Conservation (phyloP, 2,113 vertebrate species). For the Puma concolor region DNA sequence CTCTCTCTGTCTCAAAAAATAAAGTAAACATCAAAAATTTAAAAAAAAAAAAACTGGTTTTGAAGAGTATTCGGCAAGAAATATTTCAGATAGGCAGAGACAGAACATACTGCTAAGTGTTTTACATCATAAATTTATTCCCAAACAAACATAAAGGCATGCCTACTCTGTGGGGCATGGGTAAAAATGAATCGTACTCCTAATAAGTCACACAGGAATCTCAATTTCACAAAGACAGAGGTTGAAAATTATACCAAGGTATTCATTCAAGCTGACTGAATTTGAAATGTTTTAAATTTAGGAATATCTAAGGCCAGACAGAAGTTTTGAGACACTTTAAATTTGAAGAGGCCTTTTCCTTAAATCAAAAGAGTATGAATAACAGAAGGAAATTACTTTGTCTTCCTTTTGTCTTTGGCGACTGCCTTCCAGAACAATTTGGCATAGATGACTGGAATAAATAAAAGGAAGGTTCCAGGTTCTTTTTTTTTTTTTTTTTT, state of each 20-base stretch:
- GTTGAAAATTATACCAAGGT: conserved; percentile 24
- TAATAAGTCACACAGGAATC: neutral
- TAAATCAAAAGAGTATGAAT: conserved; percentile 57
- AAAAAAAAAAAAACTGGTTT: neutral
- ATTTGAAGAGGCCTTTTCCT: conserved; percentile 63
- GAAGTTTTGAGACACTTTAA: conserved; percentile 59
- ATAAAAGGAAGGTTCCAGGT: conserved; percentile 62
- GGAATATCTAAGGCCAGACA: neutral
- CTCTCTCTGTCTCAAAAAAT: too few relatives aligned
- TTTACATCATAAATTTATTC: conserved; percentile 10
- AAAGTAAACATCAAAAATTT: too few relatives aligned
- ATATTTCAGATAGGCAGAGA: neutral
- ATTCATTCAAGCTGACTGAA: conserved; percentile 22
- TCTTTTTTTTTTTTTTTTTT: conserved; percentile 41
- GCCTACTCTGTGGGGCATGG: neutral
- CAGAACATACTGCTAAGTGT: neutral
- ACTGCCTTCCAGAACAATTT: conserved; percentile 62
- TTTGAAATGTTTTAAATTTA: conserved; percentile 52
- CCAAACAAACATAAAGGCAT: neutral
- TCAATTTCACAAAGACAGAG: conserved; percentile 49
- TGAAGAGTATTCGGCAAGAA: conserved; percentile 43
- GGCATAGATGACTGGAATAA: conserved; percentile 54
- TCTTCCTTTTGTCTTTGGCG: conserved; percentile 47
- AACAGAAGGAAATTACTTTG: conserved; percentile 32
- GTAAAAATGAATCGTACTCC: neutral